Base-by-base conservation (phyloP, 2,113 vertebrate genomes). In the Mohoua ochrocephala region DNA sequence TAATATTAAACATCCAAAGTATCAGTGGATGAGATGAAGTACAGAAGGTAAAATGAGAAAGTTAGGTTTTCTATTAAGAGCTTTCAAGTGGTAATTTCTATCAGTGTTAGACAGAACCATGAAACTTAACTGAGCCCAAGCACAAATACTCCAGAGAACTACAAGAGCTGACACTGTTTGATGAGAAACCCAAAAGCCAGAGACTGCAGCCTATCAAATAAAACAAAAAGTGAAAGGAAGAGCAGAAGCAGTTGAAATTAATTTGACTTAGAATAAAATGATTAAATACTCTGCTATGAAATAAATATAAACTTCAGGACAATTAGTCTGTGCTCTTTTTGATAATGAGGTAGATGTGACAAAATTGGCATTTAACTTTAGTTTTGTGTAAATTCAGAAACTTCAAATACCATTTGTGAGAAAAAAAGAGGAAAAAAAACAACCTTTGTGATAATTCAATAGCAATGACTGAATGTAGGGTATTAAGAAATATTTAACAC, bases 221-320 rank as follows among this genome's bases (percentile, higher is more conserved):
- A 77, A 91, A 77, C 37, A 86, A 87, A 69, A 93, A 94, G 59
- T 50, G 67, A 93, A 93, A 89, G 69, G 21, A 94, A 87, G 80
- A 93, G 35, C 24, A 69, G 21, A 26, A 87, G 20, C 37, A 83
- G 56, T 15, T 73, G 67, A 45, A 86, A 84, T 74, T 80, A 2
- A 89, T 91, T 63, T 80, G 12, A 80, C 41, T 85, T 73, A 35
- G 6, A 73, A 65, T 31, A n/a, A 63, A 93, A 78, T 45, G 41
- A 76, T 54, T 54, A 60, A 68, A 79, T 47, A 61, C 21, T 57
- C 28, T 27, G 20, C 41, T 41, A 54, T 9, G 18, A 91, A 81
- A 89, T 41, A 89, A 91, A 31, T 47, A 75, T 9, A 22, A 76
- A 26, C 15, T 44, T 63, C 16, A 49, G 60, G 28, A 60, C 24